Base-by-base conservation (phyloP, 1,140 invertebrate genomes). In the Zaprionus ghesquierei region DNA sequence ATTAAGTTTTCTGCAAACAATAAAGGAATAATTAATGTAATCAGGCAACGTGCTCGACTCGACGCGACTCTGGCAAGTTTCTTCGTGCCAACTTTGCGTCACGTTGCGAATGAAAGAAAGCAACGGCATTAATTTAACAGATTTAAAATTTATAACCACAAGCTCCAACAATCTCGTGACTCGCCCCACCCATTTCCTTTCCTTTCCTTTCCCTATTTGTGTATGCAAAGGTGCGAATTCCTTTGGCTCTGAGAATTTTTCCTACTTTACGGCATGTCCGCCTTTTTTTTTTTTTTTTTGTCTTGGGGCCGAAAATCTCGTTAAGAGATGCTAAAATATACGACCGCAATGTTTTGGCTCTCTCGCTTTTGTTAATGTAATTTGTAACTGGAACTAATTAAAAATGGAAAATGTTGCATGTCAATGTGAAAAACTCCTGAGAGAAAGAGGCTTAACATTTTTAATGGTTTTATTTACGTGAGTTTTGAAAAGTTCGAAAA, bases 11-110 rank as follows among this genome's bases (percentile, higher is more conserved):
- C 65, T 51, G 41, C 69, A 75, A 86, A 81, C 81, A 90, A 90
- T 84, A 90, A 90, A 81, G 80, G 87, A 90, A 90, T 90, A 90
- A 90, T 90, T 90, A 90, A 90, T 90, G 87, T 85, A 90, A 90
- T 90, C 82, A 89, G 46, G 74, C 60, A 76, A 90, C 77, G 82
- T 84, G 85, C 69, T 44, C 59, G 12, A 53, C 54, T 53, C 41
- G 50, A 15, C n/a, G 15, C 31, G 56, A 15, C n/a, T 41, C 35
- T 41, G 61, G 20, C 59, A 35, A 75, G 69, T 56, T 84, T 77
- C 35, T 79, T 77, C 31, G 60, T 49, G n/a, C 22, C 35, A 81
- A 77, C 54, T 86, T 71, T 41, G 55, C 46, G 59, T 76, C 82
- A 89, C 84, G 51, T 51, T 74, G 66, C 75, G 69, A 86, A 87